phyloP scores from a whole-genome alignment of 2,888 invertebrate genomes.

The Bembecia ichneumoniformis region DNA sequence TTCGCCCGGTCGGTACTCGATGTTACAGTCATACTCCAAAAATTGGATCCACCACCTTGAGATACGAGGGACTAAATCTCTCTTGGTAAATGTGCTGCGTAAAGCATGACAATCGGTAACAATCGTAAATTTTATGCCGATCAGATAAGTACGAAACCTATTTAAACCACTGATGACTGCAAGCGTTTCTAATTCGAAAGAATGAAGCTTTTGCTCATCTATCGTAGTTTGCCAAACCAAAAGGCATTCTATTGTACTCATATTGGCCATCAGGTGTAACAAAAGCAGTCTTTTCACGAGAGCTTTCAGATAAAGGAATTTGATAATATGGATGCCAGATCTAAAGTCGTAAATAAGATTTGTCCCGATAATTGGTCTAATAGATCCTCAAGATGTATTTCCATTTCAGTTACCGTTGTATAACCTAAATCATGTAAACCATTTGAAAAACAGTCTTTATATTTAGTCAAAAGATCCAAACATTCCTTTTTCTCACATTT shows the following conservation, averaged over 20 bases:
- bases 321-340: constrained; percentile 21
- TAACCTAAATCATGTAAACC: constrained; percentile 8
- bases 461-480: too few species aligned
- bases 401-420: constrained; percentile 8
- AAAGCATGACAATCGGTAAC: constrained; percentile 30
- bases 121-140: constrained; percentile 19
- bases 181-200: constrained; percentile 31
- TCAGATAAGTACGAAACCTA: constrained; percentile 26
- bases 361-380: constrained; percentile 20
- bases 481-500: too few species aligned
- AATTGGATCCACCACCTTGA: constrained; percentile 25
- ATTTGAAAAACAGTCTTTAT: constrained; percentile 6
- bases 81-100: constrained; percentile 20
- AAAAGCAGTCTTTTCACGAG: too few species aligned
- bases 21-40: constrained; percentile 23
- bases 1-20: constrained; percentile 15
- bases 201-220: constrained; percentile 24
- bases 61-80: constrained; percentile 23
- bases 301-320: constrained; percentile 15
- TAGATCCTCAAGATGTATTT: constrained; percentile 17
- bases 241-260: constrained; percentile 14
- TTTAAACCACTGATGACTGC: constrained; percentile 25
- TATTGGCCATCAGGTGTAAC: too few species aligned
- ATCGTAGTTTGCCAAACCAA: constrained; percentile 13
- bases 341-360: constrained; percentile 17